These are phyloP conservation scores for Epinephelus awoara DNA, from an alignment of 2,797 vertebrate species.

Conservation along the genomic window DNA sequence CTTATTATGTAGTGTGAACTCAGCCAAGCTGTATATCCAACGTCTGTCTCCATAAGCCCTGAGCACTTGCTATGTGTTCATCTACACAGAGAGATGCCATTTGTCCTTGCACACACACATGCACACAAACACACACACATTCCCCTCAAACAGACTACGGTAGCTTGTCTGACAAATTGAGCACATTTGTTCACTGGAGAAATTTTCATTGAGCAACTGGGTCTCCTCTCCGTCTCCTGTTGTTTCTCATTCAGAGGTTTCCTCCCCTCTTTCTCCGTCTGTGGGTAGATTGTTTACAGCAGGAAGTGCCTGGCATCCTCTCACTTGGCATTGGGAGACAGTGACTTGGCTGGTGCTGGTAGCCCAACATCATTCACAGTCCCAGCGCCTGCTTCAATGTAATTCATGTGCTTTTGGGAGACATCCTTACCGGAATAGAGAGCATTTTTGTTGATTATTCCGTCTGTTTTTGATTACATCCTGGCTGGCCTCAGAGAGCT, in stretches of 20 bases:
- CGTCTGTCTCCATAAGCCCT: conserved; percentile 73
- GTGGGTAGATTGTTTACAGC: conserved; percentile 80
- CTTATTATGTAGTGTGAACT: conserved; percentile 69
- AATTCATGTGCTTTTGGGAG: conserved; percentile 84
- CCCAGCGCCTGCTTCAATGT: conserved; percentile 78
- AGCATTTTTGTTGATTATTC: conserved; percentile 84
- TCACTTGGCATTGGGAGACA: conserved; percentile 79
- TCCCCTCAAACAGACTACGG: conserved; percentile 70
- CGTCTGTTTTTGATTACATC: conserved; percentile 84
- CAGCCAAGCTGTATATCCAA: conserved; percentile 74
- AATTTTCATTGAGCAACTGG: conserved; percentile 81
- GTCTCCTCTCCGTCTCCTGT: conserved; percentile 76
- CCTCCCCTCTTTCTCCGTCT: conserved; percentile 78
- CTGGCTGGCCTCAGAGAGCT: conserved; percentile 70
- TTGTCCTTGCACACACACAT: conserved; percentile 61
- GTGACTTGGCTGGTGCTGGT: conserved; percentile 80
- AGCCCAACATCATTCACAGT: conserved; percentile 81
- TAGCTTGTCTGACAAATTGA: conserved; percentile 82
- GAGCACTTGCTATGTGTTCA: conserved; percentile 73
- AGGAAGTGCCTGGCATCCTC: conserved; percentile 83
- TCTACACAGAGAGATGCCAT: conserved; percentile 70
- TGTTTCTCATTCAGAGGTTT: conserved; percentile 80
- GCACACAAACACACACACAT: conserved; percentile 38
- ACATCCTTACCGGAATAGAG: conserved; percentile 81
- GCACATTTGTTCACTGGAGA: conserved; percentile 78